Evolutionary conservation across 2,888 invertebrate genomes (phyloP), one percentile per base, ranked within the genome.

Genomic region (Parapristionchus giblindavisi): DNA sequence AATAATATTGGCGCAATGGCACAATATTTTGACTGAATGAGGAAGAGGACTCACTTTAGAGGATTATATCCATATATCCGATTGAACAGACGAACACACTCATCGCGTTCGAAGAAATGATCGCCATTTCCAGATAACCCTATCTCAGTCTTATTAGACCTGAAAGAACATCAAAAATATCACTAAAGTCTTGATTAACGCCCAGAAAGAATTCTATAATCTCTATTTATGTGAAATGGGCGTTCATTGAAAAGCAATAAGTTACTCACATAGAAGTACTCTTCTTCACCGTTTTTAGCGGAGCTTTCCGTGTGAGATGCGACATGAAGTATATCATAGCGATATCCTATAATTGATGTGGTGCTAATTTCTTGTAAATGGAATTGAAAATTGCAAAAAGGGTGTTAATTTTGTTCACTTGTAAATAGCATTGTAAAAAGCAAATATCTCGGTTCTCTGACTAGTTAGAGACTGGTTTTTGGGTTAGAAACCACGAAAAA

Each of bases 321-420:
- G 97, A 93, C 66, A 99, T 95, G 21, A 99, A 92, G 89, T 98
- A 98, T 90, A 99, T 99, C 96, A 99, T 97, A 17, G 98, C 98
- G 83, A 99, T 95, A 89, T 99, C 99, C 90, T 99, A 98, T 89
- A 34, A 27, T 27, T 4, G 27, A n/a, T n/a, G n/a, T n/a, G n/a
- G n/a, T n/a, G n/a, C n/a, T n/a, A n/a, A n/a, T n/a, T n/a, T n/a
- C n/a, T n/a, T n/a, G n/a, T n/a, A n/a, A n/a, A n/a, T n/a, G n/a
- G n/a, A n/a, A n/a, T n/a, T n/a, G n/a, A n/a, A n/a, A n/a, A n/a
- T n/a, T n/a, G n/a, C n/a, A n/a, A n/a, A n/a, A n/a, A n/a, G n/a
- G n/a, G n/a, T n/a, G n/a, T n/a, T n/a, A n/a, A n/a, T n/a, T n/a
- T n/a, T n/a, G n/a, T n/a, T n/a, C n/a, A n/a, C n/a, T n/a, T n/a